Conservation (phyloP, 2,113 vertebrate species). For the Mugil cephalus region DNA sequence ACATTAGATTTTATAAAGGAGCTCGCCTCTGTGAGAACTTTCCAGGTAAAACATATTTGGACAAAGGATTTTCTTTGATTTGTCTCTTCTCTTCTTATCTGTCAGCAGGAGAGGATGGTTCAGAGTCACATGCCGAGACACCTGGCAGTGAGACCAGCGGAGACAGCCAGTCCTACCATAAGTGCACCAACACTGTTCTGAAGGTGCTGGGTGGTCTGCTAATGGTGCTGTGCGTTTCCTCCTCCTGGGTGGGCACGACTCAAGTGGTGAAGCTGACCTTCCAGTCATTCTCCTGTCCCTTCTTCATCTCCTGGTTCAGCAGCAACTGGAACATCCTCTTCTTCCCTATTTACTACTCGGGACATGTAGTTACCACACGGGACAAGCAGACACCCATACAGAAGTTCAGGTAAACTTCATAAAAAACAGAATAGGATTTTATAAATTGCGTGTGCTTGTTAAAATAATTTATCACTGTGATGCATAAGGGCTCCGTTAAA, state of each 20-base stretch:
- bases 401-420: conserved; percentile 92
- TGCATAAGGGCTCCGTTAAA: not conserved
- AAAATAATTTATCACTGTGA: not conserved
- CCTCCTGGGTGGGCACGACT: conserved; percentile 97
- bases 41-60: no score
- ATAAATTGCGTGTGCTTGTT: not conserved
- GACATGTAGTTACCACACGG: conserved; percentile 90
- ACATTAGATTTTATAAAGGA: no score
- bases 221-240: conserved; percentile 94
- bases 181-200: conserved; percentile 86
- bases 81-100: conserved; percentile 1
- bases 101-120: conserved; percentile 90
- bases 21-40: no score
- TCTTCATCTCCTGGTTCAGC: conserved; percentile 99
- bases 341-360: conserved; percentile 98
- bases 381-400: conserved; percentile 96
- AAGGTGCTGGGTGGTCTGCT: conserved; percentile 95
- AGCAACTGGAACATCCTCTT: conserved; percentile 99
- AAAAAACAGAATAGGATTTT: not conserved
- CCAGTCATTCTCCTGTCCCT: conserved; percentile 98
- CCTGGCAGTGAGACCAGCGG: conserved; percentile 81
- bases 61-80: no score
- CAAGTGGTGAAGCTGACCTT: conserved; percentile 98
- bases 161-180: conserved; percentile 85
- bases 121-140: conserved; percentile 89